Evolutionary conservation across 2,797 vertebrate species (phyloP).

Genomic region (Gobio occitaniae): DNA sequence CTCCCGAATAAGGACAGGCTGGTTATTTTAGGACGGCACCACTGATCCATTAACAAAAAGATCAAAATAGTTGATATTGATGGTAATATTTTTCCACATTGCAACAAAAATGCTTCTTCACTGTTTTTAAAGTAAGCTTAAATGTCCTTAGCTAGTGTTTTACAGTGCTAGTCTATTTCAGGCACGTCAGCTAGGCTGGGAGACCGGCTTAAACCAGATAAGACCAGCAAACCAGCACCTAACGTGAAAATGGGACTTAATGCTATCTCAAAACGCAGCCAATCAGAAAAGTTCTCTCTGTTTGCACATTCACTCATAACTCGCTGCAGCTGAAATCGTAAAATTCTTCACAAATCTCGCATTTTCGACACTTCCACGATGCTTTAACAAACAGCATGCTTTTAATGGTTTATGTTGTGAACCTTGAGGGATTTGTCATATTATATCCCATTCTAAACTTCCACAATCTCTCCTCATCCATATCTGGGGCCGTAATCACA

Average conservation of each 20-base stretch:
- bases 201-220: constrained; percentile 4
- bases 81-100: neutral
- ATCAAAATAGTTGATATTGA: neutral
- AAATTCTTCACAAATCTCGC: neutral
- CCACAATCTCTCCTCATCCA: neutral
- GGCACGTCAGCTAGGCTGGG: neutral
- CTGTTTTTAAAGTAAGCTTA: neutral
- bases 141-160: neutral
- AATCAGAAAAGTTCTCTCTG: neutral
- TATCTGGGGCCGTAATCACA: neutral
- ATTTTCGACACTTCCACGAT: neutral
- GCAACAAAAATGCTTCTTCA: neutral
- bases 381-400: constrained; percentile 15
- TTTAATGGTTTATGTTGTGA: neutral
- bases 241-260: neutral
- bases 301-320: neutral
- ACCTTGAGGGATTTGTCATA: neutral
- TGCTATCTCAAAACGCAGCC: neutral
- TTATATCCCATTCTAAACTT: neutral
- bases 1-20: constrained; percentile 27
- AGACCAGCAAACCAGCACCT: neutral
- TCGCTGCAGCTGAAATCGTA: neutral
- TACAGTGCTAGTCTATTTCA: neutral
- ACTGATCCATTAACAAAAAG: constrained; percentile 24
- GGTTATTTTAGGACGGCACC: constrained; percentile 19